phyloP scores from a whole-genome alignment of 1,140 invertebrate species.

The Drosophila nigrodunni region DNA sequence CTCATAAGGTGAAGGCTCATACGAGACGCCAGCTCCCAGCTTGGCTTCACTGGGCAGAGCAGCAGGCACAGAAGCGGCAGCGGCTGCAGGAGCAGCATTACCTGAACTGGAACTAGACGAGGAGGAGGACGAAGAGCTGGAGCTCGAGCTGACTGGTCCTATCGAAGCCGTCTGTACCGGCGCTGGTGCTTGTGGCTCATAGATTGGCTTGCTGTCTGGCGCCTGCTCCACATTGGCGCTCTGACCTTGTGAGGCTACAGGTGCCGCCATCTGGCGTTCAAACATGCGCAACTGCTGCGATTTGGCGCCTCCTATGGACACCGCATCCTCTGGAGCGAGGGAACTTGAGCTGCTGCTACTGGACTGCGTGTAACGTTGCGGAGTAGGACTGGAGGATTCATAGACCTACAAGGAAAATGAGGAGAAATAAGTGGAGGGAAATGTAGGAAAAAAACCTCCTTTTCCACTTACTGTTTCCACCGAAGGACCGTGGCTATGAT shows the following conservation, averaged over 20 bases:
- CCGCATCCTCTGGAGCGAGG: slow-evolving; percentile 46
- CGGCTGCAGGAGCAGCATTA: neutral
- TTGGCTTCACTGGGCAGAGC: slow-evolving; percentile 38
- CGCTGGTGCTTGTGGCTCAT: slow-evolving; percentile 48
- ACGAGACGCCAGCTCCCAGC: slow-evolving; percentile 10
- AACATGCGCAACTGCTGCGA: slow-evolving; percentile 70
- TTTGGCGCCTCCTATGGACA: slow-evolving; percentile 48
- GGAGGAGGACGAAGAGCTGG: slow-evolving; percentile 26
- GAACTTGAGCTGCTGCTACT: slow-evolving; percentile 28
- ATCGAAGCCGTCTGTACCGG: slow-evolving; percentile 27
- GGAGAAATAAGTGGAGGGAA: neutral
- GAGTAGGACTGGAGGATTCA: slow-evolving; percentile 72
- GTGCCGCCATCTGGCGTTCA: slow-evolving; percentile 74
- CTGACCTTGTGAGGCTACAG: slow-evolving; percentile 43
- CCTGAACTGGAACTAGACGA: slow-evolving; percentile 23
- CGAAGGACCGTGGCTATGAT: slow-evolving; percentile 76
- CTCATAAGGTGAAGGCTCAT: slow-evolving; percentile 46
- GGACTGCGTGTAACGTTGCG: slow-evolving; percentile 66
- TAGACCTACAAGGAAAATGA: slow-evolving; percentile 47
- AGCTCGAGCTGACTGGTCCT: slow-evolving; percentile 25
- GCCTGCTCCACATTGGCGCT: slow-evolving; percentile 59
- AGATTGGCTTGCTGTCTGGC: slow-evolving; percentile 62
- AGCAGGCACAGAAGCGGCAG: slow-evolving; percentile 9
- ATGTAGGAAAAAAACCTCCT: no score
- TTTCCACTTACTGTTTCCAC: slow-evolving; percentile 74